These are phyloP conservation scores for Colius striatus DNA, from an alignment of 2,113 vertebrate species.

Conservation along the genomic window DNA sequence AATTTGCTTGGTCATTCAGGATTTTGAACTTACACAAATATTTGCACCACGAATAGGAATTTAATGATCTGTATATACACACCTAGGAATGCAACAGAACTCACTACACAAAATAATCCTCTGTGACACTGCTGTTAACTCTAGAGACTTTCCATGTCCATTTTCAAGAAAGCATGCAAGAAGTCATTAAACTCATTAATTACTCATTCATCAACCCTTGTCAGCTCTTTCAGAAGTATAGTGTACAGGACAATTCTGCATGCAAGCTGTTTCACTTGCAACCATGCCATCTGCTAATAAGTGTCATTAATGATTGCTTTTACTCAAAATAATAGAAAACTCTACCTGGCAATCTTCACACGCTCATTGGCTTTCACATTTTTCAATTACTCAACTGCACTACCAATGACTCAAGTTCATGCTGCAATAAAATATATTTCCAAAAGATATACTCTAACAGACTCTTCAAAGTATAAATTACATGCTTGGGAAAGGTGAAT, in stretches of 20 bases:
- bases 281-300: constrained; percentile 34
- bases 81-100: constrained; percentile 10
- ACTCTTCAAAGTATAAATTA: constrained; percentile 53
- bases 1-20: constrained; percentile 73
- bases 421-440: not conserved
- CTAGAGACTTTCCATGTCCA: not conserved
- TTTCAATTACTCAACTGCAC: not conserved
- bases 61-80: constrained; percentile 9
- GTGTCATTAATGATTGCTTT: constrained; percentile 25
- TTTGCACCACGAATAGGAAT: constrained; percentile 46
- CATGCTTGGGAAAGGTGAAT: constrained; percentile 32
- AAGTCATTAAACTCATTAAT: constrained; percentile 46
- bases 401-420: not conserved
- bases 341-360: not conserved
- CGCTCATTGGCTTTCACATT: not conserved
- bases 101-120: not conserved
- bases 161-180: constrained; percentile 7
- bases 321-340: constrained; percentile 25
- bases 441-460: constrained; percentile 6
- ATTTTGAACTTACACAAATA: constrained; percentile 67
- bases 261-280: constrained; percentile 14
- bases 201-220: constrained; percentile 33
- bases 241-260: not conserved
- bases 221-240: constrained; percentile 43
- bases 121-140: not conserved